Percentiles rank a stretch among this genome's conserved stretches.
phyloP scores from a whole-genome alignment of 1,140 invertebrate genomes.

The Laodelphax striatellus region DNA sequence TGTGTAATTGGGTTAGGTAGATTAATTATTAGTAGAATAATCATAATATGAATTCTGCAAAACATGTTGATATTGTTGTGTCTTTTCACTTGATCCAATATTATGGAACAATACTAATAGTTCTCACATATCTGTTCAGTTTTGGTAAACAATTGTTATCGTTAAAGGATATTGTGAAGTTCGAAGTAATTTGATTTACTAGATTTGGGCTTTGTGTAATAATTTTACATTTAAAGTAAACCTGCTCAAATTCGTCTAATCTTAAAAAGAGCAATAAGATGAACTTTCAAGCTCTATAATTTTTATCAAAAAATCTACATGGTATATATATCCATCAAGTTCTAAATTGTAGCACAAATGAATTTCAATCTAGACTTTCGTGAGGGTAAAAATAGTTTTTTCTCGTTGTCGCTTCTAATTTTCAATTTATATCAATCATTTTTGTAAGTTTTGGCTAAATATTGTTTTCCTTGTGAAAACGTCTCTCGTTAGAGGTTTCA shows the following conservation, averaged over 20 bases:
- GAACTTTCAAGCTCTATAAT: background rate
- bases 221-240: background rate
- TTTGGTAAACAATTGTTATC: background rate
- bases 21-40: too few relatives aligned
- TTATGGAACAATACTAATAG: background rate
- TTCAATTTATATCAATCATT: too few relatives aligned
- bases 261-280: background rate
- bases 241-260: background rate
- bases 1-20: too few relatives aligned
- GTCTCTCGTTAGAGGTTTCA: background rate
- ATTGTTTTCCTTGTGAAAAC: background rate
- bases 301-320: background rate
- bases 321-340: background rate
- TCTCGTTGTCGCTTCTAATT: too few relatives aligned
- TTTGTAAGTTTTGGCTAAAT: too few relatives aligned
- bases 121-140: background rate
- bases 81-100: background rate
- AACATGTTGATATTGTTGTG: too few relatives aligned
- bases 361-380: background rate
- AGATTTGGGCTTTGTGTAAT: background rate
- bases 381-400: background rate
- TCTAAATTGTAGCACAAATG: background rate
- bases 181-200: background rate
- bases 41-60: too few relatives aligned
- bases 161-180: background rate